These are phyloP conservation scores for Thripadectes ignobilis DNA, from an alignment of 2,797 vertebrate species.

Conservation along the genomic window DNA sequence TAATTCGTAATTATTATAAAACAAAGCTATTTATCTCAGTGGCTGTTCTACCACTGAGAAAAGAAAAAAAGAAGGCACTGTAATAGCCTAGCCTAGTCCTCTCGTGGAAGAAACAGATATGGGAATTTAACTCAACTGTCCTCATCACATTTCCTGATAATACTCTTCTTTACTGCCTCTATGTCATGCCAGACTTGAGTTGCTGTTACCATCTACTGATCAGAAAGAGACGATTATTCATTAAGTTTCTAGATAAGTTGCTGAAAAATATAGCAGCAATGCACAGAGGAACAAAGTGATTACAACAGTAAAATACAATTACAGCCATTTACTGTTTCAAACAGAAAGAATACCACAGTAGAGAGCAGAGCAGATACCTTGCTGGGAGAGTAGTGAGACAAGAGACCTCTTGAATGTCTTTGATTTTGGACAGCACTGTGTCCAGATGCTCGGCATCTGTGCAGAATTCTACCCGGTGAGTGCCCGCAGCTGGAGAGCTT, in stretches of 20 bases:
- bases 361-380: conserved; percentile 78
- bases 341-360: not conserved
- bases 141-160: not conserved
- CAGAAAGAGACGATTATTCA: not conserved
- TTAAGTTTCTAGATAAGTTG: not conserved
- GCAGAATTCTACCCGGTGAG: conserved; percentile 85
- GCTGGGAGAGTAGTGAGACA: conserved; percentile 69
- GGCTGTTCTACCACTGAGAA: not conserved
- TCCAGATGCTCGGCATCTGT: conserved; percentile 69
- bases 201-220: not conserved
- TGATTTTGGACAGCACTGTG: conserved; percentile 76
- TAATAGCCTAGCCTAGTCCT: not conserved
- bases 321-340: not conserved
- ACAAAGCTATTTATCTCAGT: not conserved
- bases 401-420: conserved; percentile 66
- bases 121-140: not conserved
- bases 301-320: not conserved
- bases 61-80: not conserved
- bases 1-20: not conserved
- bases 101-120: not conserved
- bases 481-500: conserved; percentile 51
- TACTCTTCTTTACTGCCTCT: not conserved
- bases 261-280: not conserved
- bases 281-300: not conserved
- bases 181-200: not conserved